Percentiles rank a stretch among this genome's conserved stretches.
Conservation (phyloP, 92 coral and sea anemone genomes). For the Pocillopora grandis region DNA sequence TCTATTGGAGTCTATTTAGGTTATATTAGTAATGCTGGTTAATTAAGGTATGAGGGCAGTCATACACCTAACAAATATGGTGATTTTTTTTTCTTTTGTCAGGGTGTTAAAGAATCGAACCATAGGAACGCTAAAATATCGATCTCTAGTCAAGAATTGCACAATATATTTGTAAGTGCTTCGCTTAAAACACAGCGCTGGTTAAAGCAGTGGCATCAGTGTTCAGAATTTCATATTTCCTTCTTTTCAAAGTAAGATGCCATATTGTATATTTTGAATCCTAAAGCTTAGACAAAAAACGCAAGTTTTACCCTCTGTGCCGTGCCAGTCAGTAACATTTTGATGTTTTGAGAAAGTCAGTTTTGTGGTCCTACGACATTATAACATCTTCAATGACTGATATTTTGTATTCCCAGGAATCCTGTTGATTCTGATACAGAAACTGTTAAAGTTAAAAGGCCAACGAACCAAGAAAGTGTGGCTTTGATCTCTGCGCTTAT, state of each 20-base stretch:
- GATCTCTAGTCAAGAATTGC: background rate
- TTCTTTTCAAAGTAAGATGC: background rate
- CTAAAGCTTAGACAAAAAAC: no score
- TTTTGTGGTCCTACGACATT: background rate
- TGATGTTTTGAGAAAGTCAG: background rate
- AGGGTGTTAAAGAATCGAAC: constrained; percentile 8
- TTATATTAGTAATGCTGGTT: no score
- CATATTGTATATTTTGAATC: no score
- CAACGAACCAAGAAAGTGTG: background rate
- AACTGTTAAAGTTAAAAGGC: background rate
- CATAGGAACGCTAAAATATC: background rate
- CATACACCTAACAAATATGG: no score
- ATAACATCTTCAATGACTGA: background rate
- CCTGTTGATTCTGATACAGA: background rate
- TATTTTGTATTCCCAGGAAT: background rate
- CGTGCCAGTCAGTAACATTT: background rate
- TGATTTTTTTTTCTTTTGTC: background rate
- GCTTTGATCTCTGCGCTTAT: background rate
- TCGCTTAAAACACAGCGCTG: background rate
- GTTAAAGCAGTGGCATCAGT: no score
- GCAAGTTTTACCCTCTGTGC: no score
- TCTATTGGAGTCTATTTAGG: no score
- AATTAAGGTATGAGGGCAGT: no score
- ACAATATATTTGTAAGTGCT: background rate
- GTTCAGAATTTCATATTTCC: background rate